phyloP scores from a whole-genome alignment of 2,113 vertebrate genomes.

The Anhinga rufa region DNA sequence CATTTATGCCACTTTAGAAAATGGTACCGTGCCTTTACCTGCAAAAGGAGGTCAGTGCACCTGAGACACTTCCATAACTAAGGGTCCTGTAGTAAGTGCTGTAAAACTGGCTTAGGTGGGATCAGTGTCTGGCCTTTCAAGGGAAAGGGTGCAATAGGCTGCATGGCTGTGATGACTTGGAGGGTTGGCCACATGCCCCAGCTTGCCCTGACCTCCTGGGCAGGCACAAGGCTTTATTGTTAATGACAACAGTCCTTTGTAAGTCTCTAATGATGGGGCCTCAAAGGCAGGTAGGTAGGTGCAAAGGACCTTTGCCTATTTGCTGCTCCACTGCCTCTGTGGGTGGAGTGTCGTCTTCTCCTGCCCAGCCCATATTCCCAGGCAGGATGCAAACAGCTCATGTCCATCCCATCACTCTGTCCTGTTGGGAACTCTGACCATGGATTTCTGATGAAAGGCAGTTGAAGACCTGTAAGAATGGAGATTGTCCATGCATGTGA shows the following conservation, averaged over 20 bases:
- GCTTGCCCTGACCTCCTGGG: background rate
- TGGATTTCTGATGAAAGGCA: background rate
- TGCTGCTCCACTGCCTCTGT: background rate
- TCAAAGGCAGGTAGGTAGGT: background rate
- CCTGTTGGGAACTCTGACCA: background rate
- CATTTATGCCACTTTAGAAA: background rate
- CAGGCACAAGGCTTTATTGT: background rate
- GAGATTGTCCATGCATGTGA: background rate
- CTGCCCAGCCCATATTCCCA: rapidly evolving
- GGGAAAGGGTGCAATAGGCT: background rate
- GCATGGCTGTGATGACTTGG: rapidly evolving
- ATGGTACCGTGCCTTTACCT: rapidly evolving
- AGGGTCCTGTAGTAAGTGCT: background rate
- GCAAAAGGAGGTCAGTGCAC: background rate
- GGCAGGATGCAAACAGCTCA: background rate
- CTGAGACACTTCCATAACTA: background rate
- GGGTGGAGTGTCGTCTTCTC: background rate
- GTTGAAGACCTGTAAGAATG: background rate
- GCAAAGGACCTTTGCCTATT: background rate
- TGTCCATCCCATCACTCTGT: background rate
- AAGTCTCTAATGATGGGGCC: background rate
- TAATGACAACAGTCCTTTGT: background rate
- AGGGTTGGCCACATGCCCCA: rapidly evolving
- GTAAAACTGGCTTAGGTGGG: background rate
- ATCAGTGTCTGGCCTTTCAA: background rate